phyloP scores from a whole-genome alignment of 1,140 invertebrate genomes.

The Sinonovacula constricta region DNA sequence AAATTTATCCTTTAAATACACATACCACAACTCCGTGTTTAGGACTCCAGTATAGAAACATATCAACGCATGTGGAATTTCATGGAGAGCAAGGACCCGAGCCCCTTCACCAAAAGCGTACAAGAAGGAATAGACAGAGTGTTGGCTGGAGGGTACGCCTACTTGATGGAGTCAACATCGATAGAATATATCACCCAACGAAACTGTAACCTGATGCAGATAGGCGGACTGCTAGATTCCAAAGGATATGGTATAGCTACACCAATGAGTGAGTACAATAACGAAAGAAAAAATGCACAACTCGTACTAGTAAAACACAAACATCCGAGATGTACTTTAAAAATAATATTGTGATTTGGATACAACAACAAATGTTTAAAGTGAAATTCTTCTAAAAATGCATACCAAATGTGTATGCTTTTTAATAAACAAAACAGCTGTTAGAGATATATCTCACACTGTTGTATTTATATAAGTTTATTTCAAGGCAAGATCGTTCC shows the following conservation, averaged over 20 bases:
- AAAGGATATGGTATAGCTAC: conserved; percentile 87
- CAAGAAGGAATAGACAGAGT: conserved; percentile 72
- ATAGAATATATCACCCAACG: conserved; percentile 95
- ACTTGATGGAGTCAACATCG: conserved; percentile 97
- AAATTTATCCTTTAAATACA: too few species aligned
- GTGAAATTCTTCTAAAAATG: too few species aligned
- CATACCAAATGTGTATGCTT: too few species aligned
- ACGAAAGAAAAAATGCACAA: too few species aligned
- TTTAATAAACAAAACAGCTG: too few species aligned
- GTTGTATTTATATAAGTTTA: too few species aligned
- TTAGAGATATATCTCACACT: too few species aligned
- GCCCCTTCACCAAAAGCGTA: conserved; percentile 64
- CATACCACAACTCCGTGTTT: too few species aligned
- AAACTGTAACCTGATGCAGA: conserved; percentile 98
- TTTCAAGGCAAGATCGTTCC: too few species aligned
- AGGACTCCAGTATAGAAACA: conserved; percentile 93
- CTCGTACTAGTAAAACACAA: too few species aligned
- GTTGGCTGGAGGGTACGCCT: conserved; percentile 91
- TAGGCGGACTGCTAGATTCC: conserved; percentile 95
- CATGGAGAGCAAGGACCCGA: conserved; percentile 84
- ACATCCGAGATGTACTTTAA: too few species aligned
- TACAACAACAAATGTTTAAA: conserved; percentile 4
- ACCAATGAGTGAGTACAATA: conserved; percentile 78
- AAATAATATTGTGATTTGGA: not conserved
- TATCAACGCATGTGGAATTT: conserved; percentile 98